Base-by-base conservation (phyloP, 2,113 vertebrate species). In the Zosterops lateralis region DNA sequence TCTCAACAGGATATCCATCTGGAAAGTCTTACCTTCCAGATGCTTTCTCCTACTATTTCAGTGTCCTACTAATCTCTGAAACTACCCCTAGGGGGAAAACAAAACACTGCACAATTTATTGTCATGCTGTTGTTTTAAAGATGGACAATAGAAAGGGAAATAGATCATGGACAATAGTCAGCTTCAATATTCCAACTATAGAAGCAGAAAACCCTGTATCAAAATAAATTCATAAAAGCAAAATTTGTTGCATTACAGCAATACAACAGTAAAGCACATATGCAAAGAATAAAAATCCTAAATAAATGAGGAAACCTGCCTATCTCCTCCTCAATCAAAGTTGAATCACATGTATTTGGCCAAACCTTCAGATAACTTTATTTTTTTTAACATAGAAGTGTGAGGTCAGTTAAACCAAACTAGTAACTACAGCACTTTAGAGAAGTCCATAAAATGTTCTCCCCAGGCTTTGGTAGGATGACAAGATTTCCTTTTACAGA, bases 11-110 rank as follows among this genome's bases (percentile, higher is more conserved):
- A 86, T 44, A 94, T 81, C 94, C 95, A 96, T 92, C 92, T 94
- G 96, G 94, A 74, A 97, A 78, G 38, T 61, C 64, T 82, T 83
- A 93, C 34, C 53, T 94, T 95, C 96, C 94, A 97, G 94, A 95
- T 87, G 94, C 87, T 82, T 93, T 82, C 65, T 45, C 44, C 10
- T 36, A 58, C 89, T 87, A 90, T 87, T 85, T 74, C 71, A 84
- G 81, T 96, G 93, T 84, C 71, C 80, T 62, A 64, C 77, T 91
- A 87, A 89, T 67, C 57, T 76, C 82, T 73, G 60, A 48, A 72
- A 95, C 54, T 44, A 77, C 72, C 91, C 82, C 84, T 78, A 87
- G 57, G 80, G 61, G 57, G 1, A 19, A 94, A 93, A 90, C 57
- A 90, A 84, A 51, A 40, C 22, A 22, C 44, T 47, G 25, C 50